Evolutionary conservation across 2,888 invertebrate species (phyloP), one percentile per base, ranked within the genome.

Genomic region (Acleris holmiana): DNA sequence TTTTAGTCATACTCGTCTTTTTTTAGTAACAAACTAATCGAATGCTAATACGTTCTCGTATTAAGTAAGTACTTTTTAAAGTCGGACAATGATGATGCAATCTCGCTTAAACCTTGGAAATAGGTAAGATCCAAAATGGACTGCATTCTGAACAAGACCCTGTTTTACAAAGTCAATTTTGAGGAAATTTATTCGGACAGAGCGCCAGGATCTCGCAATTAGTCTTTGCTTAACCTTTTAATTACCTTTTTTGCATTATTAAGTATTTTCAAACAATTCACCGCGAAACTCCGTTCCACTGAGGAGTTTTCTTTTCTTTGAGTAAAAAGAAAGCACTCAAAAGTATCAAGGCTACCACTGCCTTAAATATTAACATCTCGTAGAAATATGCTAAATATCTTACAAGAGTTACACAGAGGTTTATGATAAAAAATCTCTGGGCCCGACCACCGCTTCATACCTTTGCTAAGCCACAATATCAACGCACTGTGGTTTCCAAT

Each of bases 401-500:
- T 40, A 23, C 57, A 48, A 51, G 47, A 48, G 53, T 58, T 53
- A 58, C 40, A 21, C 48, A 59, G 41, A 15, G 41, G n/a, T 48
- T 58, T 51, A 21, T 50, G 10, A 62, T 49, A 53, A 54, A 48
- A 60, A 47, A 46, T 15, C 40, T 17, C 47, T 47, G 40, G 41
- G 19, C 46, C 10, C 41, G 53, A 54, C 64, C 63, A 47, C 47
- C 58, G 58, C 58, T 58, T 40, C 23, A 23, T 53, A 41, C n/a
- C 25, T 35, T 54, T 17, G 46, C 25, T 13, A 51, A 54, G 19
- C 58, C 40, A 21, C 21, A 48, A 58, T 58, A 53, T 58, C 25
- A 58, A 17, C 47, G 53, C 29, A 13, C 49, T 40, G 40, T 41
- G 21, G 47, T 58, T 15, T 40, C 63, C 63, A 53, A 21, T 6